phyloP scores from a whole-genome alignment of 2,888 invertebrate species.

The Pollenia griseotomentosa region DNA sequence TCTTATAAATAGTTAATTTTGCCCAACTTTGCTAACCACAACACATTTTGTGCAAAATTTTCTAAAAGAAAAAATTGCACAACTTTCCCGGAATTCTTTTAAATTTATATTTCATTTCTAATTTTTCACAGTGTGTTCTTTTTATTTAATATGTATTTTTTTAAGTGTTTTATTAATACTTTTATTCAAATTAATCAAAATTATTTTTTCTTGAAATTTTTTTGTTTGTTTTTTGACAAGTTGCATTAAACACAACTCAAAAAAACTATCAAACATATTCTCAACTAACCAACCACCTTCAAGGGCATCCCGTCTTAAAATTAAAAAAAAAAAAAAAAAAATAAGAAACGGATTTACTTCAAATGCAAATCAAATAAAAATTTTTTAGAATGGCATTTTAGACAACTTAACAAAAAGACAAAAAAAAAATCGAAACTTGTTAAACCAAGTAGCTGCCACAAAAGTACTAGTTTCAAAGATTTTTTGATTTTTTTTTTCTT shows the following conservation, averaged over 20 bases:
- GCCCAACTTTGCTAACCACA: no score
- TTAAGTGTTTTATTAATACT: background rate
- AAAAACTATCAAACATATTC: background rate
- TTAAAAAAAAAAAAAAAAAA: background rate
- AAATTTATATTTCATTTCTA: no score
- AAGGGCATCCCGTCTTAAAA: slow-evolving; percentile 57
- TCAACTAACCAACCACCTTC: slow-evolving; percentile 48
- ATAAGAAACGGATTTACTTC: slow-evolving; percentile 61
- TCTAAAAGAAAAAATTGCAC: no score
- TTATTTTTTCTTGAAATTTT: background rate
- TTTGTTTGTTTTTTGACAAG: slow-evolving; percentile 53
- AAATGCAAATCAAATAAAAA: slow-evolving; percentile 69
- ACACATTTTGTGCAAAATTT: no score
- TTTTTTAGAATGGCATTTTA: slow-evolving; percentile 67
- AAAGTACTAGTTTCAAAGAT: slow-evolving; percentile 57
- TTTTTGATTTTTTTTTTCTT: slow-evolving; percentile 5
- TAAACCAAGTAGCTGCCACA: slow-evolving; percentile 57
- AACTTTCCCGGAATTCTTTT: no score
- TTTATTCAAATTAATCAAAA: background rate
- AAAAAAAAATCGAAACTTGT: slow-evolving; percentile 34
- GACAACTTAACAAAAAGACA: slow-evolving; percentile 34
- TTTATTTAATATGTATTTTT: background rate
- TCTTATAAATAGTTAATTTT: no score
- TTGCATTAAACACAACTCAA: slow-evolving; percentile 42
- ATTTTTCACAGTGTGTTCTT: no score